Base-by-base conservation (phyloP, 2,888 invertebrate species). In the Sepioteuthis lessoniana region DNA sequence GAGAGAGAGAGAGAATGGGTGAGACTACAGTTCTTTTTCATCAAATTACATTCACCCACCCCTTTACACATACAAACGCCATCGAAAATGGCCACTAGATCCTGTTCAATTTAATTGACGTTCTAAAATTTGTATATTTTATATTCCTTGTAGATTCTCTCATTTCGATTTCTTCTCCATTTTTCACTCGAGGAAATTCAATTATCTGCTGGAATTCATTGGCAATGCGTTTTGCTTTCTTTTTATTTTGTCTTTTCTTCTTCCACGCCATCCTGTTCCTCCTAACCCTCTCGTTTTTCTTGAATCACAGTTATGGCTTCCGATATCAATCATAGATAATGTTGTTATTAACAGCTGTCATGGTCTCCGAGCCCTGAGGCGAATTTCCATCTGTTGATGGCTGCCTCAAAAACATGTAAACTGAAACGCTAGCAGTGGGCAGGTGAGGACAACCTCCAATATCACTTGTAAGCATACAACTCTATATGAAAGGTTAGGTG, bases 301-400 rank as follows among this genome's bases (percentile, higher is more conserved):
- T 35, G 76, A 35, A 35, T 76, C n/a, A 76, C n/a, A 16, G 16
- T 76, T 35, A n/a, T 76, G 76, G 76, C 76, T 76, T 76, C 76
- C 76, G 76, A 76, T 76, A 76, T 76, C 76, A 76, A 76, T 76
- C 76, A 76, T 35, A 76, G n/a, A 76, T 76, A 76, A 76, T 76
- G 76, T 76, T 76, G 76, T 76, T 76, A 76, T 76, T 76, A 76
- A 76, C 76, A 76, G 76, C 76, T 76, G 76, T 76, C 76, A 76
- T 76, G 76, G 76, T 76, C 76, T 76, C 16, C 76, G n/a, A n/a
- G n/a, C 76, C 76, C 76, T 19, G 76, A 76, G 76, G 76, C 35
- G 35, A 76, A 76, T n/a, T 35, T 35, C 35, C 16, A n/a, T 76
- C 76, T 76, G 76, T 76, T 13, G n/a, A 76, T 19, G 16, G 13